A percentile compares a stretch with the other conserved stretches of the same genome.
Evolutionary conservation across 1,140 invertebrate species (phyloP).

Genomic region (Brachionus paranguensis): DNA sequence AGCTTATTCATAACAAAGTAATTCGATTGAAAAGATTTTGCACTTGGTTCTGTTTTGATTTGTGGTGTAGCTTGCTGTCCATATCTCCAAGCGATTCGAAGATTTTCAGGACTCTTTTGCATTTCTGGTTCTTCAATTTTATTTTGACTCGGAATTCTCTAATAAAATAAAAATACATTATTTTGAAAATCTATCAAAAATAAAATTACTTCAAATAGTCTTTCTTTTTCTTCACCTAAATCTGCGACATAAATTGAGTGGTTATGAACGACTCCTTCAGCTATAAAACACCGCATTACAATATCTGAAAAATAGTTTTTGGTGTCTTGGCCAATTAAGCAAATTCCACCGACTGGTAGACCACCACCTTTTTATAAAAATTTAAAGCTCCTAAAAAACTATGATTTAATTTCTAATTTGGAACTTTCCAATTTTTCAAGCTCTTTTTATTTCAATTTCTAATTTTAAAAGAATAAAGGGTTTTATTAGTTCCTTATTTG

Average conservation of each 20-base stretch:
- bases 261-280: neutral
- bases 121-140: conserved; percentile 16
- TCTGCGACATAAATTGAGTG: conserved; percentile 23
- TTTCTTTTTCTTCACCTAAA: conserved; percentile 4
- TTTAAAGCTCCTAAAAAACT: neutral
- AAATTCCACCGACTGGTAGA: conserved; percentile 5
- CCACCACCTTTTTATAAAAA: neutral
- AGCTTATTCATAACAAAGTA: conserved; percentile 36
- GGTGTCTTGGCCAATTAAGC: conserved; percentile 8
- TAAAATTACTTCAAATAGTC: conserved; percentile 2
- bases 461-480: too few relatives aligned
- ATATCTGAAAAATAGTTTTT: conserved; percentile 27
- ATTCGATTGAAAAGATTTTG: conserved; percentile 27
- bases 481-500: too few relatives aligned
- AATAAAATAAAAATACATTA: neutral
- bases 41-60: neutral
- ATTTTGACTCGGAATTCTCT: conserved; percentile 7
- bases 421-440: neutral
- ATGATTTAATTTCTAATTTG: neutral
- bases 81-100: conserved; percentile 33
- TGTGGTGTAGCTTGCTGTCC: conserved; percentile 1
- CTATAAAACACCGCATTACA: conserved; percentile 24
- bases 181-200: neutral
- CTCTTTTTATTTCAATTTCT: too few relatives aligned
- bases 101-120: neutral